Conservation (phyloP, 2,113 vertebrate species). For the Polypterus senegalus region DNA sequence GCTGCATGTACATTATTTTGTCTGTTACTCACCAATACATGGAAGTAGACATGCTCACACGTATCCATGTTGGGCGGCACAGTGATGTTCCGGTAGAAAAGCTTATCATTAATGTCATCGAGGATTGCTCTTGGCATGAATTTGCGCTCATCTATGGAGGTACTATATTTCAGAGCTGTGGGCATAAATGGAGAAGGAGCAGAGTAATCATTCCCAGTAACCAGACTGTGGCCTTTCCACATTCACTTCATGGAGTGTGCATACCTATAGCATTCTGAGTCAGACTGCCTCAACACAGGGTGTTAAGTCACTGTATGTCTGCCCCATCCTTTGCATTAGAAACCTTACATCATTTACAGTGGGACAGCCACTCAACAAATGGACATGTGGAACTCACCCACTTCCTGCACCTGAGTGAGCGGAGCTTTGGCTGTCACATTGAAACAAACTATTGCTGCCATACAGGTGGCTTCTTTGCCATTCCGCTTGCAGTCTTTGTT, state of each 20-base stretch:
- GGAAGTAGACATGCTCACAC: conserved; percentile 73
- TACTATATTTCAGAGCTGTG: conserved; percentile 66
- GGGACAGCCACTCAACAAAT: neutral
- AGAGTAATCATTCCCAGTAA: neutral
- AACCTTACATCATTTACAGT: too few relatives aligned
- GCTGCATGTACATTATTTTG: accelerated
- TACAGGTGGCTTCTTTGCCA: conserved; percentile 81
- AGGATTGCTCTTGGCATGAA: conserved; percentile 75
- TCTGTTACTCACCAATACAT: conserved; percentile 71
- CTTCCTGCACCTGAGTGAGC: conserved; percentile 47
- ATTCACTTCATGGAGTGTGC: too few relatives aligned
- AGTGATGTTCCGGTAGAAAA: conserved; percentile 41
- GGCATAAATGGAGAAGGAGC: neutral
- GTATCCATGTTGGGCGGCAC: conserved; percentile 45
- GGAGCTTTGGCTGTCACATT: conserved; percentile 66
- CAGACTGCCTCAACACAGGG: too few relatives aligned
- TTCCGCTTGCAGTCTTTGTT: conserved; percentile 79
- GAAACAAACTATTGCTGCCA: conserved; percentile 80
- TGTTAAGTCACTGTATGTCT: neutral
- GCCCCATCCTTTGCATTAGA: neutral
- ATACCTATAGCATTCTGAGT: too few relatives aligned
- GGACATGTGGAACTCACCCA: conserved; percentile 50
- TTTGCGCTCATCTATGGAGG: conserved; percentile 74
- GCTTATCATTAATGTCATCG: conserved; percentile 52
- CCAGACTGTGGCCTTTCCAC: neutral